A percentile compares a stretch with the other conserved stretches of the same genome.
These are phyloP conservation scores for Prietella phreatophila DNA, from an alignment of 2,113 vertebrate genomes.

Conservation along the genomic window DNA sequence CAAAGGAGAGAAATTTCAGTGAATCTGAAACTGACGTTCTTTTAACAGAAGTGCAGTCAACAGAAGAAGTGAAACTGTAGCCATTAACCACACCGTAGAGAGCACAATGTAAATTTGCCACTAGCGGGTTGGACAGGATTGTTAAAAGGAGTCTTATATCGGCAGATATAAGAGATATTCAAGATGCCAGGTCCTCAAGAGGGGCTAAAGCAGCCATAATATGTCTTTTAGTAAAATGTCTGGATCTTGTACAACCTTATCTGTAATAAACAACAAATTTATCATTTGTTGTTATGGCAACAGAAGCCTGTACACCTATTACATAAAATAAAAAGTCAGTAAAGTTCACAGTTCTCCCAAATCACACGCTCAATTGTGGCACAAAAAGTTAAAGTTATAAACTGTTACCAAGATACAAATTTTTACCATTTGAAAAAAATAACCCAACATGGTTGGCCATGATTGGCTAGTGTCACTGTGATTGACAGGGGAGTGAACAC, in stretches of 20 bases:
- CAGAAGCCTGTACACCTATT: neutral
- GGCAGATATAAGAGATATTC: neutral
- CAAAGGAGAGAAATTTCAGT: neutral
- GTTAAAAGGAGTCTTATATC: neutral
- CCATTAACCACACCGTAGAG: neutral
- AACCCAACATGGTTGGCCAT: neutral
- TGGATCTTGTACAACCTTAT: neutral
- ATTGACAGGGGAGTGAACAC: no score
- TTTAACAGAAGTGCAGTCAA: neutral
- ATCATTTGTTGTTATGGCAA: neutral
- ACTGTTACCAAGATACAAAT: neutral
- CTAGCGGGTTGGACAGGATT: neutral
- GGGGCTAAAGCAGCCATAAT: neutral
- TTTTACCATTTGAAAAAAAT: no score
- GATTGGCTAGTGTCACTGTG: neutral
- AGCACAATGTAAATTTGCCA: neutral
- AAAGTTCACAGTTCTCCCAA: no score
- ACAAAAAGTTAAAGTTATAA: neutral
- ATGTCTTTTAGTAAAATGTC: neutral
- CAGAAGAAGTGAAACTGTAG: neutral
- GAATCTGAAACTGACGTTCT: neutral
- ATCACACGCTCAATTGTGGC: no score
- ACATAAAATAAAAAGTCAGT: neutral
- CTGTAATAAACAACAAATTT: neutral
- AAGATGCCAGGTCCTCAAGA: neutral